Evolutionary conservation across 2,113 vertebrate species (phyloP), one percentile per base, ranked within the genome.

Genomic region (Raja brachyura): DNA sequence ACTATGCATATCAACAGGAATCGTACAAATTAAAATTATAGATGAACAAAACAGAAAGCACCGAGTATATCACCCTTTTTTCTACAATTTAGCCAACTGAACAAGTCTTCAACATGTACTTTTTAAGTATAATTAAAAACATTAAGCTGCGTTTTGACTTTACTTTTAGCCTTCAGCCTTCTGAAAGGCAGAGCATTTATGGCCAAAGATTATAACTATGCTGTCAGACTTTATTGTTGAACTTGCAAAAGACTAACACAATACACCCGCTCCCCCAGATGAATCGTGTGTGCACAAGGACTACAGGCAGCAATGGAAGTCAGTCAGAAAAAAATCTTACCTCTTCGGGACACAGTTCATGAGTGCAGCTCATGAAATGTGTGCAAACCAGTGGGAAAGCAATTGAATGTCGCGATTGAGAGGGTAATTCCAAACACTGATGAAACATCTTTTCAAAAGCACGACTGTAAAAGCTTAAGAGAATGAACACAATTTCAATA

Each of bases 381-480:
- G 98, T 99, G 95, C 98, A 99, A 94, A 99, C 98, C 94, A 99
- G 96, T 39, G 99, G 98, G 96, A 99, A 99, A 93, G 98, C 98
- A 96, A 99, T 98, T 93, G 98, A 99, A 94, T 99, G 98, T 95
- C 98, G 97, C 93, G 98, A 99, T 25, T 99, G 99, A 93, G 99
- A 99, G 0, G 98, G 99, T 94, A 99, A 97, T 96, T 99, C 99
- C 97, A 99, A 96, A 94, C 99, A 99, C 95, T 99, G 98, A 94
- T 99, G 99, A 95, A 99, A 99, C 98, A 99, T 99, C 97, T 99
- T 99, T 95, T 99, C 98, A 97, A 99, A 99, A 61, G 98, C 98
- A 94, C 98, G 98, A 95, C 99, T 99, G 96, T 99, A 99, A 97
- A 99, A 99, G 95, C 99, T 99, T 79, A 78, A 93, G 33, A 61